Conservation (phyloP, 2,113 vertebrate species). For the Miniopterus natalensis region DNA sequence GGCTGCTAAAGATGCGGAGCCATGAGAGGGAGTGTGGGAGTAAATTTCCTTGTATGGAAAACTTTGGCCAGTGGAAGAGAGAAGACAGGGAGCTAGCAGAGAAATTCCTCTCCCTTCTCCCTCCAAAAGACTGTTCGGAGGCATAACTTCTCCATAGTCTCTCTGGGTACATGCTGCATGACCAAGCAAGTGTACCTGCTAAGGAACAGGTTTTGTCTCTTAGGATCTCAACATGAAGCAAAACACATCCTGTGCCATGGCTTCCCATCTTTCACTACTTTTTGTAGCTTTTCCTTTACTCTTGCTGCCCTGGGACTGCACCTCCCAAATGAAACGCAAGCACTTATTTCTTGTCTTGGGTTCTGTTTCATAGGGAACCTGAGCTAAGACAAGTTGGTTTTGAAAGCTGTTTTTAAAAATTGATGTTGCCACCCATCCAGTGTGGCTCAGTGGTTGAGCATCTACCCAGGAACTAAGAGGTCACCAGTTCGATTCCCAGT, state of each 20-base stretch:
- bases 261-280: background rate
- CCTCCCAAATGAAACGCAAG: background rate
- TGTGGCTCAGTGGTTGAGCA: too few species aligned
- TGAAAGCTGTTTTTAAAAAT: background rate
- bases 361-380: background rate
- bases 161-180: background rate
- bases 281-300: background rate
- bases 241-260: background rate
- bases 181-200: background rate
- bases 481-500: too few species aligned
- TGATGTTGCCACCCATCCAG: background rate
- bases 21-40: background rate
- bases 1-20: background rate
- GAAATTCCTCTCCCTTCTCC: background rate
- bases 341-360: background rate
- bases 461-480: too few species aligned
- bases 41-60: background rate
- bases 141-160: background rate
- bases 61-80: background rate
- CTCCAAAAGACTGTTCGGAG: background rate
- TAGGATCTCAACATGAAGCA: background rate
- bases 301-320: background rate
- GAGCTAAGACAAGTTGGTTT: background rate
- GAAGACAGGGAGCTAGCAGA: background rate
- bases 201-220: background rate